phyloP scores from a whole-genome alignment of 2,888 invertebrate species.

The Eugnorisma glareosa region DNA sequence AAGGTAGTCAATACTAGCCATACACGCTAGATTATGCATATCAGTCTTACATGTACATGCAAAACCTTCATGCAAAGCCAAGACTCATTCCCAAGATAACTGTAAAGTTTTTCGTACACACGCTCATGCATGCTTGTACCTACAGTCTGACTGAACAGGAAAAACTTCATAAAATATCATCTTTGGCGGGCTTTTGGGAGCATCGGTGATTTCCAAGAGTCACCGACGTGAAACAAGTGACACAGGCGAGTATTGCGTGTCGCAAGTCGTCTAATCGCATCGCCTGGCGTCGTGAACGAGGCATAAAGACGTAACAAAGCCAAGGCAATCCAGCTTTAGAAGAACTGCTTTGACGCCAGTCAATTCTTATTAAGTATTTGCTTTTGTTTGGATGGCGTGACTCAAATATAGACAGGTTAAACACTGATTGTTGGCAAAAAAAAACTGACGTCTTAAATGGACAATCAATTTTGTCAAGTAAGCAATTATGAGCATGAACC shows the following conservation, averaged over 20 bases:
- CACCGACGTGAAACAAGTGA: not conserved
- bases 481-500: constrained; percentile 37
- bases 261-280: not conserved
- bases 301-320: constrained; percentile 28
- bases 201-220: not conserved
- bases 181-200: not conserved
- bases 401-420: constrained; percentile 15
- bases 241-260: not conserved
- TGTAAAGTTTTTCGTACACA: not conserved
- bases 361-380: constrained; percentile 23
- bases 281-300: too few species aligned
- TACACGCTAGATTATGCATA: not conserved
- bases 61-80: not conserved
- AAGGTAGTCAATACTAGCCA: too few species aligned
- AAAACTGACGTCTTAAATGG: constrained; percentile 13
- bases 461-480: constrained; percentile 12
- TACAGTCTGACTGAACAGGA: not conserved
- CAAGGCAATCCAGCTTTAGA: constrained; percentile 31
- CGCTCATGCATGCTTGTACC: not conserved
- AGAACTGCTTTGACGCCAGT: constrained; percentile 21
- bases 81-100: not conserved
- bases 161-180: not conserved
- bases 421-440: constrained; percentile 3
- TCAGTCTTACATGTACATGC: not conserved
- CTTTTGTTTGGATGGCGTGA: constrained; percentile 32